These are phyloP conservation scores for Oophaga pumilio DNA, from an alignment of 2,113 vertebrate species.

Conservation along the genomic window DNA sequence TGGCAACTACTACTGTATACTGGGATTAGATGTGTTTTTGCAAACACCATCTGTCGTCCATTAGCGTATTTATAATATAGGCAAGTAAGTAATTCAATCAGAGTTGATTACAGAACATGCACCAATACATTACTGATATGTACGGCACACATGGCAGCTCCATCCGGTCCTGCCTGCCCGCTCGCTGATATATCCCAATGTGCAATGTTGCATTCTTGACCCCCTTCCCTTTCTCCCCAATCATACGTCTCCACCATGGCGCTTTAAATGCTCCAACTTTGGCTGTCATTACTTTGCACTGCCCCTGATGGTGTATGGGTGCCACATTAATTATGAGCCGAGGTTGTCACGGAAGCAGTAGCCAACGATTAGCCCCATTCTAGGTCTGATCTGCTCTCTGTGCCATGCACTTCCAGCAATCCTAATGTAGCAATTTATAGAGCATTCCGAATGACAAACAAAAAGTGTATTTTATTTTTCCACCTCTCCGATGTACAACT, in stretches of 20 bases:
- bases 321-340: not conserved
- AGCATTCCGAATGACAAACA: not conserved
- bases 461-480: not conserved
- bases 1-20: conserved; percentile 27
- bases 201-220: not conserved
- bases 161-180: too few relatives aligned
- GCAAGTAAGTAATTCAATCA: conserved; percentile 29
- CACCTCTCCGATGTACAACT: not conserved
- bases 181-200: not conserved
- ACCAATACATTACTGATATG: not conserved
- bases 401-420: not conserved
- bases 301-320: not conserved
- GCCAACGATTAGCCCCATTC: not conserved
- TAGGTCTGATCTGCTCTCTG: not conserved
- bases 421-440: not conserved
- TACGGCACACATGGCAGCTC: not conserved
- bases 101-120: not conserved
- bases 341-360: not conserved
- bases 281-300: conserved; percentile 10
- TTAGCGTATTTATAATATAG: conserved; percentile 34
- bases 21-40: conserved; percentile 39
- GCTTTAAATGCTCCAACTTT: conserved; percentile 16
- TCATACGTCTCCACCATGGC: not conserved
- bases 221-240: not conserved
- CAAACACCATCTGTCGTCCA: conserved; percentile 43